A percentile compares a stretch with the other conserved stretches of the same genome.
These are phyloP conservation scores for Dreissena rostriformis DNA, from an alignment of 1,140 invertebrate species.

Conservation along the genomic window DNA sequence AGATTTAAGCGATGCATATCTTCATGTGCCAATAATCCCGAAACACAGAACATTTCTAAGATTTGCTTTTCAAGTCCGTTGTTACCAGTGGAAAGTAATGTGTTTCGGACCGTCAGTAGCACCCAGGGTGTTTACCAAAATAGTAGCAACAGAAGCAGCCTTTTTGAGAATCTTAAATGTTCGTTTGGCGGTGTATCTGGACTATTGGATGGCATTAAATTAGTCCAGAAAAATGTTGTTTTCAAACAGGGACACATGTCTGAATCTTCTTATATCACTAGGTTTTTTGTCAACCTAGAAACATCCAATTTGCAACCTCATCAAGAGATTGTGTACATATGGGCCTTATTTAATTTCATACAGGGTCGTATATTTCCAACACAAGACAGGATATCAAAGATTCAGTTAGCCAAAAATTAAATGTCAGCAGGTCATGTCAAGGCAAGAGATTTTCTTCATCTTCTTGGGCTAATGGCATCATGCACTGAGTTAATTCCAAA, in stretches of 20 bases:
- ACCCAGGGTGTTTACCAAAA: conserved; percentile 34
- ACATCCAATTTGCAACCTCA: conserved; percentile 2
- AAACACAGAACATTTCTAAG: conserved; percentile 48
- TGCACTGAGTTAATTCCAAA: conserved; percentile 43
- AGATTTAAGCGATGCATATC: conserved; percentile 57
- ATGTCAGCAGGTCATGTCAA: background rate
- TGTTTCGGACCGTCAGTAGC: conserved; percentile 30
- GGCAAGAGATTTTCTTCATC: conserved; percentile 2
- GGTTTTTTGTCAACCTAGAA: conserved; percentile 25
- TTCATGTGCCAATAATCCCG: conserved; percentile 56
- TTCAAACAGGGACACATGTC: background rate
- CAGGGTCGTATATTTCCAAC: background rate
- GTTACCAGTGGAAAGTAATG: conserved; percentile 44
- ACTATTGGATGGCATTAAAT: conserved; percentile 23
- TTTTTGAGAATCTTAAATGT: conserved; percentile 11
- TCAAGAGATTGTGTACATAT: conserved; percentile 24
- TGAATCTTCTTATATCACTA: background rate
- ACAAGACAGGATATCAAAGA: background rate
- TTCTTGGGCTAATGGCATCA: conserved; percentile 14
- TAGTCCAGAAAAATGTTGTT: background rate
- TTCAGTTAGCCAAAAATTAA: background rate
- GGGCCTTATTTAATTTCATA: conserved; percentile 7
- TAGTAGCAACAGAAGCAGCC: conserved; percentile 22
- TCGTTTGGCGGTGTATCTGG: conserved; percentile 25
- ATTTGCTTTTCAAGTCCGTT: conserved; percentile 31